phyloP scores from a whole-genome alignment of 2,888 invertebrate species.

The Caenorhabditis uteleia region DNA sequence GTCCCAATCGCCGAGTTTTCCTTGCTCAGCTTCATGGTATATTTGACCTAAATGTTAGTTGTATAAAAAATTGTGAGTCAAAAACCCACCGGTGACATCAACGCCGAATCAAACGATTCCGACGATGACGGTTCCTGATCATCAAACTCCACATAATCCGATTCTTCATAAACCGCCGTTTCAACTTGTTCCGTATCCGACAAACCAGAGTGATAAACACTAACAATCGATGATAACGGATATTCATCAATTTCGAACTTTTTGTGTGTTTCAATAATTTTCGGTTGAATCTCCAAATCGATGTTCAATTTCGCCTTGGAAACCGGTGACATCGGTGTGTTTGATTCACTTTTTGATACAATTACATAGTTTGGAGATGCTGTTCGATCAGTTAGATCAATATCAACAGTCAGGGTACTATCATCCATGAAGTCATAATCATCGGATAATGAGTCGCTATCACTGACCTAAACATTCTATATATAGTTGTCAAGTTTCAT shows the following conservation, averaged over 20 bases:
- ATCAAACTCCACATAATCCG: conserved; percentile 37
- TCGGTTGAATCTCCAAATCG: conserved; percentile 27
- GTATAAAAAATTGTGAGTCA: no score
- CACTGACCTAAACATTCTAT: conserved; percentile 30
- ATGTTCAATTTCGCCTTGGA: conserved; percentile 42
- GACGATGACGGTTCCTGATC: conserved; percentile 32
- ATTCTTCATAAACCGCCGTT: conserved; percentile 21
- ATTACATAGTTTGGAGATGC: conserved; percentile 51
- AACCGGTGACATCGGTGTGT: conserved; percentile 41
- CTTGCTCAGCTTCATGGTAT: conserved; percentile 33
- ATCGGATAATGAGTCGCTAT: conserved; percentile 41
- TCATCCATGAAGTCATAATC: conserved; percentile 50
- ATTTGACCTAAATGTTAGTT: conserved; percentile 24
- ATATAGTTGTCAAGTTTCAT: not conserved
- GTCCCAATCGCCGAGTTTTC: conserved; percentile 31
- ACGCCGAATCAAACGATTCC: conserved; percentile 24
- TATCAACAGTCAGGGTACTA: conserved; percentile 50
- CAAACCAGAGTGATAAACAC: conserved; percentile 31
- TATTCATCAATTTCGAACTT: conserved; percentile 9
- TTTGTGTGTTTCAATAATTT: conserved; percentile 8
- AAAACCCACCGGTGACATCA: not conserved
- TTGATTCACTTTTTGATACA: conserved; percentile 47
- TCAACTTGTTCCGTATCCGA: conserved; percentile 14
- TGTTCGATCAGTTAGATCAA: conserved; percentile 46
- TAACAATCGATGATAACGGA: conserved; percentile 24